A percentile compares a stretch with the other conserved stretches of the same genome.
Evolutionary conservation across 2,113 vertebrate species (phyloP).

Genomic region (Chionomys nivalis): DNA sequence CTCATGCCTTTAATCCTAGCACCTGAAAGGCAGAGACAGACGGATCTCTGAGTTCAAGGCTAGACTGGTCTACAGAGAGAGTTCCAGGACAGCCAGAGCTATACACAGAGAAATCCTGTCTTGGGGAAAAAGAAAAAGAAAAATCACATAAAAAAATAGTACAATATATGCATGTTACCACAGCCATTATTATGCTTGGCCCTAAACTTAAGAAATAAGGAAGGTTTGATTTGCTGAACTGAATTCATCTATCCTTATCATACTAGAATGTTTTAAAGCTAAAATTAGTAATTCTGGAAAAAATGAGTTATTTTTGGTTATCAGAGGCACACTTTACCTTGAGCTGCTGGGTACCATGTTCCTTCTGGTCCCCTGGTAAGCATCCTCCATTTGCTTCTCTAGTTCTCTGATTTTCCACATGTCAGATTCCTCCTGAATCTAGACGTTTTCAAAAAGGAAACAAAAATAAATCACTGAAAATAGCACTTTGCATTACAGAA

Average conservation of each 20-base stretch:
- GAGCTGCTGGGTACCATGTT: constrained; percentile 84
- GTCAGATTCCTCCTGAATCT: constrained; percentile 98
- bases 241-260: constrained; percentile 39
- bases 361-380: constrained; percentile 84
- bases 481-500: constrained; percentile 11
- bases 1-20: not conserved
- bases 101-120: not conserved
- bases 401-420: constrained; percentile 98
- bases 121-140: not conserved
- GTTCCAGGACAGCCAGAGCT: not conserved
- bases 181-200: not conserved
- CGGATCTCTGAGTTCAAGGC: not conserved
- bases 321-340: constrained; percentile 80
- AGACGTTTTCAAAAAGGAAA: constrained; percentile 55
- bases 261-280: constrained; percentile 48
- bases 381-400: constrained; percentile 89
- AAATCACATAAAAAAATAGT: not conserved
- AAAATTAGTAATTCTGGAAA: constrained; percentile 50
- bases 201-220: constrained; percentile 36
- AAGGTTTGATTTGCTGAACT: constrained; percentile 46
- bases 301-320: constrained; percentile 54
- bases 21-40: not conserved
- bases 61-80: not conserved
- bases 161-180: not conserved
- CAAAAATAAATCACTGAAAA: not conserved